Conservation (phyloP, 1,140 invertebrate genomes). For the Anoplolepis gracilipes region DNA sequence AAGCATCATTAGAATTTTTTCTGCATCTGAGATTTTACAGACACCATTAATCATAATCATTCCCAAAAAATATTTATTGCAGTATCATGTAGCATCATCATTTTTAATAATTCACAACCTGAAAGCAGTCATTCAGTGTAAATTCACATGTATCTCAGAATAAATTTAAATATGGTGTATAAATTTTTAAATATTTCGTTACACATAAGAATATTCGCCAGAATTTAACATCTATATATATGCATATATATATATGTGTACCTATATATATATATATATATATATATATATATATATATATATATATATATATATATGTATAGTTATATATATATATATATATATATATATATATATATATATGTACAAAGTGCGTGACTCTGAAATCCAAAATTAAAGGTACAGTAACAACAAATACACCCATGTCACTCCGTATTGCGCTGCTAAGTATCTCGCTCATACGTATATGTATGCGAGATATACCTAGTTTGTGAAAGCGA, state of each 20-base stretch:
- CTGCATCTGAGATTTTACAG: neutral
- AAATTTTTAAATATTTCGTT: conserved; percentile 1
- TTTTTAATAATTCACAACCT: conserved; percentile 57
- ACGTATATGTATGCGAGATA: neutral
- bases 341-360: neutral
- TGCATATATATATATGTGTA: neutral
- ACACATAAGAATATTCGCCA: conserved; percentile 5
- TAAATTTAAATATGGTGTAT: neutral
- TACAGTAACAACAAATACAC: neutral
- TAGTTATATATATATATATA: neutral
- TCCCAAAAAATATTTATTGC: conserved; percentile 33
- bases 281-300: neutral
- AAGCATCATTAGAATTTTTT: conserved; percentile 30
- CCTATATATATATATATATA: conserved; percentile 23
- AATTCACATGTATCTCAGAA: neutral
- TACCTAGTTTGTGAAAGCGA: conserved; percentile 18
- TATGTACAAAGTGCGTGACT: too few species aligned
- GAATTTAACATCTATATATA: conserved; percentile 8
- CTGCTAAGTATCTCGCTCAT: neutral
- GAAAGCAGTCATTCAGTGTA: conserved; percentile 51
- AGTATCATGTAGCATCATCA: conserved; percentile 12
- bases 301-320: neutral
- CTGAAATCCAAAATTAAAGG: conserved; percentile 13
- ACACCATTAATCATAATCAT: conserved; percentile 9
- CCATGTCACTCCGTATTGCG: conserved; percentile 11